A percentile compares a stretch with the other conserved stretches of the same genome.
These are phyloP conservation scores for Sarcophaga caerulescens DNA, from an alignment of 2,888 invertebrate species.

Conservation along the genomic window DNA sequence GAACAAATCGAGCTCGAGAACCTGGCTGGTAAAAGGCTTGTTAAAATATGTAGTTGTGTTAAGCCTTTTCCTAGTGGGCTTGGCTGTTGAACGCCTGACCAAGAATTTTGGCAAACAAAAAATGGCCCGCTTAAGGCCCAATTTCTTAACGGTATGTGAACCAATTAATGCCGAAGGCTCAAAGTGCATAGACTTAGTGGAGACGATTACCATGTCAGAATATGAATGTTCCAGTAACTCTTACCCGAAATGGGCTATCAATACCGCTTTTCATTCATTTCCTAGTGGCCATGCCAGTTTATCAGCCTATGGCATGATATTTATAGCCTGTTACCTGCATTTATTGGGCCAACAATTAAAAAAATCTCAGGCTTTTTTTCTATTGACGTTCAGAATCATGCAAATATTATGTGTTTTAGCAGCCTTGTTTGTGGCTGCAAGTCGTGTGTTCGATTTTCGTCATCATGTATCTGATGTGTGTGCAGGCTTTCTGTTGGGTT, in stretches of 20 bases:
- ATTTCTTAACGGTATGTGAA: conserved; percentile 73
- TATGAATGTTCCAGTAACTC: conserved; percentile 37
- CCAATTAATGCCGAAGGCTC: conserved; percentile 69
- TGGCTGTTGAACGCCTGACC: conserved; percentile 63
- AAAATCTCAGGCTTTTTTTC: neutral
- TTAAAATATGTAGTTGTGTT: conserved; percentile 48
- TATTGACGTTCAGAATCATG: conserved; percentile 50
- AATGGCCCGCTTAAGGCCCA: conserved; percentile 74
- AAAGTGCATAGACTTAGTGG: conserved; percentile 59
- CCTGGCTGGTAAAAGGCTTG: neutral
- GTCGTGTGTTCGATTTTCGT: conserved; percentile 96
- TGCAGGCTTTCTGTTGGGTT: conserved; percentile 77
- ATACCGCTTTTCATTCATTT: conserved; percentile 70
- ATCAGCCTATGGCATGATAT: conserved; percentile 73
- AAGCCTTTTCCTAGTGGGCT: conserved; percentile 72
- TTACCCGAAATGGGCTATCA: neutral
- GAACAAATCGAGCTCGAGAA: neutral
- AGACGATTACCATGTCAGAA: conserved; percentile 15
- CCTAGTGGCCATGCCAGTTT: conserved; percentile 75
- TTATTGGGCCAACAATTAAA: neutral
- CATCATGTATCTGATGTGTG: conserved; percentile 99
- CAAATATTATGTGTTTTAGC: conserved; percentile 89
- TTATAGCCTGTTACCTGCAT: conserved; percentile 71
- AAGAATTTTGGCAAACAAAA: conserved; percentile 71
- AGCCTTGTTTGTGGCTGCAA: conserved; percentile 92